Evolutionary conservation across 2,113 vertebrate genomes (phyloP), one percentile per base, ranked within the genome.

Genomic region (Hepsetus odoe): DNA sequence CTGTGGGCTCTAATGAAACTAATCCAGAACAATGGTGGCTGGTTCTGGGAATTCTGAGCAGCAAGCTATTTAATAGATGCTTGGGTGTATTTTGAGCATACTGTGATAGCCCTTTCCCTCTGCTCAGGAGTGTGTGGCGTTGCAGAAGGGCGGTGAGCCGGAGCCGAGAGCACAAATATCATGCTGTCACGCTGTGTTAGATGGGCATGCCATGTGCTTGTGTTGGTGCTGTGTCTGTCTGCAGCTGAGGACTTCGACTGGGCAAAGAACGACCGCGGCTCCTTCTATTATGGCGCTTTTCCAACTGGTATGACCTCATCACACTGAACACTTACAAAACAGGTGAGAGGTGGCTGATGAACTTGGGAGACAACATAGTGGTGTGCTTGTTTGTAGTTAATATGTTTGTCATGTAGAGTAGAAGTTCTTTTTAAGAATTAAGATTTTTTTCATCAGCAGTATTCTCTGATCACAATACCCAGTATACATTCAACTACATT

Each of bases 271-370:
- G 85, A 95, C 5, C 91, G 92, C 2, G 84, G 92, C 85, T 94
- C 96, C 90, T 99, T 98, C 95, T 95, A 95, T 92, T 97, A 97
- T 14, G 95, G 95, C 91, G 94, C 89, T 82, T 98, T 99, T 85
- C 97, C 97, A 83, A 84, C 88, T 79, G 96, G 97, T 98, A 93
- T 18, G 82, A 82, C 40, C n/a, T 56, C n/a, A 40, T 13, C 11
- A 24, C 18, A 24, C 2, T 16, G 14, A 80, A 71, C 4, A 35
- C 42, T 40, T 16, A 16, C 24, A 68, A 22, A 58, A 30, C 12
- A 55, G 30, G 4, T 9, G 33, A 51, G 26, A n/a, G 12, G 11
- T 26, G n/a, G 22, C 14, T 62, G 42, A 49, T 49, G 42, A 46
- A 32, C 20, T 18, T n/a, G 26, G 26, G 16, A 28, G 28, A 4